A percentile compares a stretch with the other conserved stretches of the same genome.
Conservation (phyloP, 1,140 invertebrate species). For the Ceratina australensis region DNA sequence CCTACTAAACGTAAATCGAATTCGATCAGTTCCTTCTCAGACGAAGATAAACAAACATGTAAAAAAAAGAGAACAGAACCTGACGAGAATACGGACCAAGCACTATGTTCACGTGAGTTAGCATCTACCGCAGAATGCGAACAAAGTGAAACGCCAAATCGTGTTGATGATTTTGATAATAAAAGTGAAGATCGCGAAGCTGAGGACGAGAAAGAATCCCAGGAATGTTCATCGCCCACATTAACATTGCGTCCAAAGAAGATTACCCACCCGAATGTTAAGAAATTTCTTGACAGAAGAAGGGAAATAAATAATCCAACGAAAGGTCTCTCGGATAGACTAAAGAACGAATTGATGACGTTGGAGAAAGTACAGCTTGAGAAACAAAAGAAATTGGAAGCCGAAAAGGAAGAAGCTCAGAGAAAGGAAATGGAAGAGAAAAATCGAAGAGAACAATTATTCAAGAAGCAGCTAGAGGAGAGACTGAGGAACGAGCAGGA, state of each 20-base stretch:
- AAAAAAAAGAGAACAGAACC: conserved; percentile 61
- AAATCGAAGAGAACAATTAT: conserved; percentile 20
- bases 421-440: conserved; percentile 15
- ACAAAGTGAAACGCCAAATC: conserved; percentile 12
- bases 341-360: conserved; percentile 26
- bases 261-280: background rate
- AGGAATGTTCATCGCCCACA: conserved; percentile 15
- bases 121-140: conserved; percentile 1
- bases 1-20: conserved; percentile 66
- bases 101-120: background rate
- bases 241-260: conserved; percentile 42
- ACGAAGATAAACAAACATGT: conserved; percentile 48
- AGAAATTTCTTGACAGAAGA: conserved; percentile 6
- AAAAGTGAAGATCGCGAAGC: conserved; percentile 7
- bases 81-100: conserved; percentile 7
- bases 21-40: conserved; percentile 38
- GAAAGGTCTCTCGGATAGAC: conserved; percentile 11
- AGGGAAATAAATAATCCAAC: conserved; percentile 24
- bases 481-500: background rate
- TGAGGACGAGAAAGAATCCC: conserved; percentile 14
- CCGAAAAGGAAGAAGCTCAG: conserved; percentile 17
- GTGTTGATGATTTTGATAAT: conserved; percentile 15
- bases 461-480: conserved; percentile 28
- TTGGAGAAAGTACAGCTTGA: conserved; percentile 35
- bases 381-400: conserved; percentile 9